Evolutionary conservation across 2,797 vertebrate species (phyloP), one percentile per base, ranked within the genome.

Genomic region (Iguana delicatissima): DNA sequence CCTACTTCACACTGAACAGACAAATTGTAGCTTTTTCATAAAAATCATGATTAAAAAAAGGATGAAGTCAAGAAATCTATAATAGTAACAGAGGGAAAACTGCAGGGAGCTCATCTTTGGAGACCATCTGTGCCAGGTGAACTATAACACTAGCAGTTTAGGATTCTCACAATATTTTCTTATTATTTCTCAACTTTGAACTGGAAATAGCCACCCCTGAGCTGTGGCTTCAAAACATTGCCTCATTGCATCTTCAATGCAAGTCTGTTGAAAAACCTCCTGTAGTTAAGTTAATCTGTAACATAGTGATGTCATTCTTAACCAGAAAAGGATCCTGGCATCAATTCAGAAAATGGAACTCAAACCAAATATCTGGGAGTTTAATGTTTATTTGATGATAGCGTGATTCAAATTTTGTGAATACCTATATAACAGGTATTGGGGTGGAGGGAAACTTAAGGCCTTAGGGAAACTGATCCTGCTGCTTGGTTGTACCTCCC

Each of bases 1-100:
- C 77, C 50, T 89, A 57, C 74, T 55, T 89, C 88, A 93, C 91
- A 91, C 67, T 90, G 82, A 93, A 93, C 3, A 83, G 67, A 89
- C 79, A 89, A 91, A 94, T 52, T 87, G 22, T 24, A 88, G 64
- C 72, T 59, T 91, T 90, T 84, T 90, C 87, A 93, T 55, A 50
- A 12, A 69, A 8, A 92, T 29, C 22, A 81, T 0, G 0, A 80
- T 85, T 85, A 89, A 94, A 90, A 14, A 83, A 89, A 90, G 76
- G 90, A 83, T 0, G 38, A 46, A 77, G 32, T 72, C 81, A 92
- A 20, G 10, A 87, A 52, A 46, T 26, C 74, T 74, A 69, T 46
- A 76, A 59, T 77, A 90, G 91, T 83, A 93, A 92, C n/a, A 50
- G 13, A 91, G 79, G 22, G 89, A 80, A 77, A 55, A 79, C 22